phyloP scores from a whole-genome alignment of 2,113 vertebrate genomes.

The Pampusana beccarii region DNA sequence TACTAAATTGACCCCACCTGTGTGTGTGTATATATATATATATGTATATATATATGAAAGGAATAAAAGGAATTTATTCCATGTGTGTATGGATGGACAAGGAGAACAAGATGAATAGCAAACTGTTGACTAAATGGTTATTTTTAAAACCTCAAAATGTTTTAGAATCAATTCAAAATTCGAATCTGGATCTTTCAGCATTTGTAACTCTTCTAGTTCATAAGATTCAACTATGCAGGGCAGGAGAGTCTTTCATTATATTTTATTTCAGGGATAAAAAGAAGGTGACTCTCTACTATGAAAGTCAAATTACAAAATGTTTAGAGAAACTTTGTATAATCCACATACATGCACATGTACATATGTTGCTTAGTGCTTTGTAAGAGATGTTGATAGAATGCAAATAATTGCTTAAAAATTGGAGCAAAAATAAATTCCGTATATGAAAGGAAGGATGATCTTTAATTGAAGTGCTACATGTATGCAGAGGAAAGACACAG shows the following conservation, averaged over 20 bases:
- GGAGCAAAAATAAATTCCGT: not conserved
- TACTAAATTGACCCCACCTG: not conserved
- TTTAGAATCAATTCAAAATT: not conserved
- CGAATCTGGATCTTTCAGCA: not conserved
- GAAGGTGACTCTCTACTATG: not conserved
- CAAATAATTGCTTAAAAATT: not conserved
- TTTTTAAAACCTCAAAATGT: not conserved
- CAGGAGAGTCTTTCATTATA: not conserved
- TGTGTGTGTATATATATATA: not conserved
- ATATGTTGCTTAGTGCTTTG: not conserved
- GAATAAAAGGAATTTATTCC: not conserved
- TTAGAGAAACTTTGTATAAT: not conserved
- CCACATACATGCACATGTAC: not conserved
- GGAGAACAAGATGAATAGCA: not conserved
- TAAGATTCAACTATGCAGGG: not conserved
- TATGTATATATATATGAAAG: not conserved
- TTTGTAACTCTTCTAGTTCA: not conserved
- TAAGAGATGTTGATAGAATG: not conserved
- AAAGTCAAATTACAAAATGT: not conserved
- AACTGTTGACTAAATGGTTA: not conserved
- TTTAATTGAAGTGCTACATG: not conserved
- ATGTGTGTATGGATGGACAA: not conserved
- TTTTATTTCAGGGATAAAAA: not conserved
- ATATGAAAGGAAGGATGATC: not conserved
- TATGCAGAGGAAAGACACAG: not conserved